Percentiles rank a stretch among this genome's conserved stretches.
Conservation (phyloP, 2,888 invertebrate genomes). For the Amitus sp. region DNA sequence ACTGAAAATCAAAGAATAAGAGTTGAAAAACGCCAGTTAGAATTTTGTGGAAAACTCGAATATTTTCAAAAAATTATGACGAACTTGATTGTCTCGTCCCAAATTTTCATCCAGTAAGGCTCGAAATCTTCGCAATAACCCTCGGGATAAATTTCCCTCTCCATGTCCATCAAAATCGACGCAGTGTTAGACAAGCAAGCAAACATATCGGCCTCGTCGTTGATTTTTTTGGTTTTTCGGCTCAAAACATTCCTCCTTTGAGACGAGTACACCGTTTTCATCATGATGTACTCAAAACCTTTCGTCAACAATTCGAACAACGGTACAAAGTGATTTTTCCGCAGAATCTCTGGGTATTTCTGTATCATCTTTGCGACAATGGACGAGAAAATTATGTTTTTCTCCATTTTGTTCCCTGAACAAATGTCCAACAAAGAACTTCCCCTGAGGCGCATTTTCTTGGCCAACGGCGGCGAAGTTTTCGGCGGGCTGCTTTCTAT, state of each 20-base stretch:
- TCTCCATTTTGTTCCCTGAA: constrained; percentile 52
- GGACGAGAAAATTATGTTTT: constrained; percentile 65
- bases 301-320: constrained; percentile 6
- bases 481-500: background rate
- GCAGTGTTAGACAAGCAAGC: background rate
- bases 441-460: constrained; percentile 44
- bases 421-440: constrained; percentile 51
- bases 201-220: constrained; percentile 1
- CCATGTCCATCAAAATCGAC: constrained; percentile 22
- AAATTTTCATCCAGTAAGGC: constrained; percentile 25
- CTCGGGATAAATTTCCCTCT: constrained; percentile 16
- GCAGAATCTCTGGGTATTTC: constrained; percentile 59
- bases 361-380: constrained; percentile 60
- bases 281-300: background rate
- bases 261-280: background rate
- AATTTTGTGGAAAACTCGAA: too few species aligned
- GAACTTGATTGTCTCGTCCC: constrained; percentile 16
- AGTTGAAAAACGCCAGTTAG: background rate
- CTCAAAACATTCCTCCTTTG: background rate
- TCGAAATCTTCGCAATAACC: constrained; percentile 13
- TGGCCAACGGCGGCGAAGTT: too few species aligned
- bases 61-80: background rate
- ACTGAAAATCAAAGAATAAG: background rate
- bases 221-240: background rate
- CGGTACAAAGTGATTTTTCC: constrained; percentile 17